These are phyloP conservation scores for Ernsta delagoae DNA, from an alignment of 2,888 invertebrate species.

Conservation along the genomic window DNA sequence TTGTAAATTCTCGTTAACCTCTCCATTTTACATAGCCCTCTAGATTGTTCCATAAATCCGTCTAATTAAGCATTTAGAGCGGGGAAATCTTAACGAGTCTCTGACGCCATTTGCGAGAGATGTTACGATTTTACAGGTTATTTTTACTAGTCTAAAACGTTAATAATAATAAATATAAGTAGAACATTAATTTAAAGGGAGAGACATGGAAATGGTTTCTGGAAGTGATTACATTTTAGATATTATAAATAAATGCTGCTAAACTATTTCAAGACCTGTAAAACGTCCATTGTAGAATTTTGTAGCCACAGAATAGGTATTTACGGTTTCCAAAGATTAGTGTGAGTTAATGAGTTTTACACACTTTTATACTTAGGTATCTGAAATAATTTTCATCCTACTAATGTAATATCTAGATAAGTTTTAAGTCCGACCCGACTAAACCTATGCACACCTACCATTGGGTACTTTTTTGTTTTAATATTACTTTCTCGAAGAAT, in stretches of 20 bases:
- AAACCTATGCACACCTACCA: no score
- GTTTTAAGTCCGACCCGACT: no score
- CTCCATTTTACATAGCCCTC: constrained; percentile 50
- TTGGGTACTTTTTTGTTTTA: no score
- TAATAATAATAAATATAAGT: constrained; percentile 22
- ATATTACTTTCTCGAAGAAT: background rate
- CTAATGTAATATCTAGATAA: no score
- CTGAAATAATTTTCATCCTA: no score
- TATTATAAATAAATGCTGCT: background rate
- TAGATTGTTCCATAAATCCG: constrained; percentile 54
- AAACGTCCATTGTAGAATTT: no score
- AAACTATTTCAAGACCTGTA: no score
- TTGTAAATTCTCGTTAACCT: constrained; percentile 62
- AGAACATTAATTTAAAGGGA: constrained; percentile 12
- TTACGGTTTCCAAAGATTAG: no score
- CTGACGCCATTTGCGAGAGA: constrained; percentile 30
- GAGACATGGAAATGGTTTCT: constrained; percentile 1
- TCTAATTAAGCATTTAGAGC: constrained; percentile 49
- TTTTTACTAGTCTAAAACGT: constrained; percentile 31
- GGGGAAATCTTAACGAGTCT: constrained; percentile 35
- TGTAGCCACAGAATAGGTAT: no score
- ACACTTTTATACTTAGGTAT: no score
- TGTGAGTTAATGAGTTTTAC: no score
- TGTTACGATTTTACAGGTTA: constrained; percentile 30
- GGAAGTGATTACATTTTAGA: constrained; percentile 10